phyloP scores from a whole-genome alignment of 2,797 vertebrate species.

The Selene dorsalis region DNA sequence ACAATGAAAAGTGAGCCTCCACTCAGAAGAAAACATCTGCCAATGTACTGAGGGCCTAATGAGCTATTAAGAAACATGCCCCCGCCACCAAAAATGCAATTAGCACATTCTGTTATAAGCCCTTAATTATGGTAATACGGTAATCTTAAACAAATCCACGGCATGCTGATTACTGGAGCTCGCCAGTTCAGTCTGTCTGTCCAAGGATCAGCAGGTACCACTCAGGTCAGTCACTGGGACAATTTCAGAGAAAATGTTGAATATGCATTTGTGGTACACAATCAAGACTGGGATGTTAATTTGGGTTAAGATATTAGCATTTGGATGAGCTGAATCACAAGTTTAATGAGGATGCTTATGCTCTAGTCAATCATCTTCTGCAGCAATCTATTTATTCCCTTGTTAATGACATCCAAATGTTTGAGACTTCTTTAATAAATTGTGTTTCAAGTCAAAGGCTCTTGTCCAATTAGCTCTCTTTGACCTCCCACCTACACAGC shows the following conservation, averaged over 20 bases:
- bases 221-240: constrained; percentile 82
- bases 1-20: constrained; percentile 74
- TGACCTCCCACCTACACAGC: constrained; percentile 72
- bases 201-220: constrained; percentile 83
- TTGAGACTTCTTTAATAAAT: constrained; percentile 75
- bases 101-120: constrained; percentile 89
- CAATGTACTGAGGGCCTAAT: constrained; percentile 85
- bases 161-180: constrained; percentile 83
- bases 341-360: constrained; percentile 80
- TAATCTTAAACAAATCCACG: constrained; percentile 88
- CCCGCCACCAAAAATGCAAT: constrained; percentile 88
- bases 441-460: constrained; percentile 76
- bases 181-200: constrained; percentile 80
- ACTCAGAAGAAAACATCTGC: constrained; percentile 84
- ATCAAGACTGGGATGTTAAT: constrained; percentile 77
- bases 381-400: constrained; percentile 64
- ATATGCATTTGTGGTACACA: constrained; percentile 78
- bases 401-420: constrained; percentile 76
- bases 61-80: constrained; percentile 88
- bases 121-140: constrained; percentile 87
- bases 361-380: constrained; percentile 65
- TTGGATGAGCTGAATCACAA: constrained; percentile 75
- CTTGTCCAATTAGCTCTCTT: constrained; percentile 79
- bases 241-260: constrained; percentile 83
- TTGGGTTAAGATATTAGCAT: constrained; percentile 80